These are phyloP conservation scores for Mus pahari DNA, from an alignment of 2,113 vertebrate genomes.

Conservation along the genomic window DNA sequence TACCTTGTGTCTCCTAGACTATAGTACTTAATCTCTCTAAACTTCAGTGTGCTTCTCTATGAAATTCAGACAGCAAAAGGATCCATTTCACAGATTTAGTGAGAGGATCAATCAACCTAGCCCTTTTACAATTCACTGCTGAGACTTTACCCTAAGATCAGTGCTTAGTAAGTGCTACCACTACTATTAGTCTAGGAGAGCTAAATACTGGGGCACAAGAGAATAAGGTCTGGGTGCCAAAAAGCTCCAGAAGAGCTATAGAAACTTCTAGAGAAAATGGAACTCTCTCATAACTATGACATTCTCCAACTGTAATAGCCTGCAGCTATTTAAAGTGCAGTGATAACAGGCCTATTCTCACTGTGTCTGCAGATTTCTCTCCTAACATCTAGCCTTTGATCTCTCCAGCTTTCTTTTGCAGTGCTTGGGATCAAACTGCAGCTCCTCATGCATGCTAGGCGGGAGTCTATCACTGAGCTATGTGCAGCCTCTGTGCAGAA, in stretches of 20 bases:
- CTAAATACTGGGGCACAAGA: slow-evolving; percentile 35
- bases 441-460: background rate
- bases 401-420: background rate
- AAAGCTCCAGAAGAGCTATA: background rate
- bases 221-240: background rate
- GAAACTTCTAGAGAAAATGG: slow-evolving; percentile 17
- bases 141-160: slow-evolving; percentile 39
- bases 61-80: background rate
- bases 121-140: slow-evolving; percentile 5
- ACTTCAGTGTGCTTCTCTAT: slow-evolving; percentile 22
- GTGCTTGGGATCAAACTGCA: background rate
- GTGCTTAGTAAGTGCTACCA: background rate
- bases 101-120: background rate
- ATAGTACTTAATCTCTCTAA: slow-evolving; percentile 29
- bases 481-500: background rate
- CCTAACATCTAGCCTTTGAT: background rate
- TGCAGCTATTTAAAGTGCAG: slow-evolving; percentile 70
- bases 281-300: background rate
- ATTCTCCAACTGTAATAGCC: background rate
- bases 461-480: background rate
- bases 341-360: background rate
- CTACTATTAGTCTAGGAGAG: background rate
- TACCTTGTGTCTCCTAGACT: background rate
- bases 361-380: background rate
- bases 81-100: background rate